Evolutionary conservation across 2,888 invertebrate genomes (phyloP).

Genomic region (Drosophila atroscutellata): DNA sequence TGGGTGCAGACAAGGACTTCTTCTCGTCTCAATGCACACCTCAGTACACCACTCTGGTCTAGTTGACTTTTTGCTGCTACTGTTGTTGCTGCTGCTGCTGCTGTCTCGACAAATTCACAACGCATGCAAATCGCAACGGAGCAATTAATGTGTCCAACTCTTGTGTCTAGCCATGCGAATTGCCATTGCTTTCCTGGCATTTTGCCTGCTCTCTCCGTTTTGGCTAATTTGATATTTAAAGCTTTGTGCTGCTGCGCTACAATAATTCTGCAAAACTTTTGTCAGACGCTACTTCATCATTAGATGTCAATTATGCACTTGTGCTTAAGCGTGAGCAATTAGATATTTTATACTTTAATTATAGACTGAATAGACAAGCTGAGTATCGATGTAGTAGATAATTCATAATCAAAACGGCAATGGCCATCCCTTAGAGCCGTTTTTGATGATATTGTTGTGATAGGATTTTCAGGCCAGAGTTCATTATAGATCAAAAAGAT

Average conservation of each 20-base stretch:
- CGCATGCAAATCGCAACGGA: slow-evolving; percentile 69
- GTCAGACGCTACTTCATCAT: slow-evolving; percentile 14
- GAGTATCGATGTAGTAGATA: not conserved
- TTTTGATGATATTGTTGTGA: not conserved
- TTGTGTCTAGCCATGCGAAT: slow-evolving; percentile 63
- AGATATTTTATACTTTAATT: not conserved
- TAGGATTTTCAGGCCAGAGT: not conserved
- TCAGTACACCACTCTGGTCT: not conserved
- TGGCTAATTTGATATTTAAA: slow-evolving; percentile 70
- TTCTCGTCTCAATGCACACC: slow-evolving; percentile 25
- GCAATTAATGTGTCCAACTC: slow-evolving; percentile 71
- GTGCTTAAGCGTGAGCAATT: not conserved
- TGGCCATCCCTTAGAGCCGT: not conserved
- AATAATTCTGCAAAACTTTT: slow-evolving; percentile 17
- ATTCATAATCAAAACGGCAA: not conserved
- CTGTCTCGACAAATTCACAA: slow-evolving; percentile 7
- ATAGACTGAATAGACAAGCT: not conserved
- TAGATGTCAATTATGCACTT: not conserved
- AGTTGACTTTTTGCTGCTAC: slow-evolving; percentile 11
- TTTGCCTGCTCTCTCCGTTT: slow-evolving; percentile 7
- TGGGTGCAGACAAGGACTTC: slow-evolving; percentile 14
- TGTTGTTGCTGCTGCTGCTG: not conserved
- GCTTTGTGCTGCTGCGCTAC: slow-evolving; percentile 27
- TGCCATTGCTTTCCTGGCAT: slow-evolving; percentile 17
- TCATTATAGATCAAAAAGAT: not conserved